Base-by-base conservation (phyloP, 2,888 invertebrate genomes). In the Neoaliturus tenellus region DNA sequence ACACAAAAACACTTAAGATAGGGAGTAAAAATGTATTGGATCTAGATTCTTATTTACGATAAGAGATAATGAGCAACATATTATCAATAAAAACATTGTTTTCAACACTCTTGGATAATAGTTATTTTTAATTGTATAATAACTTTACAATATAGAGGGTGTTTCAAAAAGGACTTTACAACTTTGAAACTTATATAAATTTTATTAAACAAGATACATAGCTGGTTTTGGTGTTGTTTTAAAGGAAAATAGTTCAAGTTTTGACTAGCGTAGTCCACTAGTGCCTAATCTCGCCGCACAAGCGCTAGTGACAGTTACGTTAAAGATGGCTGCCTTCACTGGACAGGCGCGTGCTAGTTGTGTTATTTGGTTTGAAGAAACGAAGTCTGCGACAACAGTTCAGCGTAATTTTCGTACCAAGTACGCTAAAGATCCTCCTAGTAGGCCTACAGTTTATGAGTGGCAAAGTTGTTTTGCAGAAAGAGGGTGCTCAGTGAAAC, bases 401-500 rank as follows among this genome's bases (percentile, higher is more conserved):
- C 78, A 44, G 48, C 48, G 48, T 78, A 78, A 78, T 78, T 78
- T 78, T 48, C 28, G 78, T 78, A 80, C 58, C 58, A 80, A 35
- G 80, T 80, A 62, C 62, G 80, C 80, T 80, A 80, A 58, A 80
- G 80, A 80, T 80, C 80, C 39, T 58, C 80, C 80, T 62, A 80
- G 20, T 80, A 80, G 35, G 62, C 80, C 58, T 80, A 80, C 80
- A 80, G 62, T 80, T 80, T 80, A 80, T 80, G 80, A 80, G 80
- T 58, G 33, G 80, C 39, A 80, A 62, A 80, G 31, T 23, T 58
- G 80, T 80, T 58, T 80, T 80, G 39, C 39, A 35, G 80, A 80
- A 80, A 80, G 39, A 80, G 80, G 62, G 80, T 80, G 25, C 62
- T 80, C 58, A 41, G 80, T 80, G 14, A 58, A 41, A 39, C 55